Base-by-base conservation (phyloP, 2,888 invertebrate species). In the Argyresthia goedartella region DNA sequence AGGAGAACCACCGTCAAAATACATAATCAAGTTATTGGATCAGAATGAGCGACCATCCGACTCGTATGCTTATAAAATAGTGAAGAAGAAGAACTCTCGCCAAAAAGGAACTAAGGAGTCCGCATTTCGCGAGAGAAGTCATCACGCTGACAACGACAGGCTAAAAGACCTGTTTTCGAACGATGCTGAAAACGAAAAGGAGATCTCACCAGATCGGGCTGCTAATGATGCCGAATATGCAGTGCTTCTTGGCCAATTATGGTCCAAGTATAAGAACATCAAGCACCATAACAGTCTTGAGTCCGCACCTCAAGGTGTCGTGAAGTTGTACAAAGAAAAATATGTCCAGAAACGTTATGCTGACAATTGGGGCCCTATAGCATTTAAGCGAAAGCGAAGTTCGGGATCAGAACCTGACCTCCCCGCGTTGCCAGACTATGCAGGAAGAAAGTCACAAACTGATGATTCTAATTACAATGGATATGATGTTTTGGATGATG, bases 201-300 rank as follows among this genome's bases (percentile, higher is more conserved):
- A 73, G 39, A 25, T 25, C 25, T 50, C 64, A 14, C 67, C 71
- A 53, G 71, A 71, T 14, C 67, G 68, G 25, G 67, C 74, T 43
- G 80, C 86, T 57, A 82, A 81, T 52, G 85, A 88, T 54, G 82
- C 78, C 1, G 87, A 88, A 58, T 90, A 90, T 60, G 81, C 88
- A 7, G 71, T 88, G 46, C 72, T 89, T 15, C 64, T 91, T 47
- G 81, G 87, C 52, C 84, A 88, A 57, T 72, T 90, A 9, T 90
- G 89, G 88, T 85, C 88, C 35, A 89, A 89, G 64, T 89, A 89
- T 60, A 87, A 87, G 63, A 81, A 76, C 50, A 75, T 78, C 51
- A 81, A 79, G 59, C 69, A 61, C 47, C 80, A 86, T 56, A 58
- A 74, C 39, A 73, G 76, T 57, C 55, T 71, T 53, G 76, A 82